Evolutionary conservation across 2,888 invertebrate species (phyloP), one percentile per base, ranked within the genome.

Genomic region (Dichetophora obliterata): DNA sequence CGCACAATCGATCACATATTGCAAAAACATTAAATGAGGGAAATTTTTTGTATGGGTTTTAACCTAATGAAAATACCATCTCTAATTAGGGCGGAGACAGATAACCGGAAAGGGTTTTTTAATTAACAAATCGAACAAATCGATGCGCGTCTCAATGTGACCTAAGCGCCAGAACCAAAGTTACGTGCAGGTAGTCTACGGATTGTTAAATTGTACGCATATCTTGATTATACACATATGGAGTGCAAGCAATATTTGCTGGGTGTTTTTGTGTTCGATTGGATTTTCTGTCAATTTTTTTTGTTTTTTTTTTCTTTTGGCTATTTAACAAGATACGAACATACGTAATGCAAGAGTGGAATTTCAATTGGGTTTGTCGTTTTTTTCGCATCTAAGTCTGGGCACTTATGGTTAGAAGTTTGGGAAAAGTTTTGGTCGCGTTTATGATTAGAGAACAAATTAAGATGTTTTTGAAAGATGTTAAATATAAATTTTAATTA

Each of bases 61-160:
- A 80, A 77, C 84, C 84, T 81, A 84, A 84, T 82, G 83, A 86
- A 86, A 86, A 84, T 85, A 83, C 84, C 83, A 81, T 76, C 81
- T 83, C 81, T 83, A 85, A 85, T 85, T 85, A 85, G 85, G 84
- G 81, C 81, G 82, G 80, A 80, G 78, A 74, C 76, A 79, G 76
- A 63, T 76, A 79, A 84, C 82, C 82, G 83, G 84, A 85, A 85
- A 86, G 84, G 84, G 84, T 82, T 85, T 85, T 85, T 83, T 61
- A 72, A 68, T 50, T 31, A 2, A 37, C 3, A 34, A 50, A 31
- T 14, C n/a, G 14, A 8, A 22, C 19, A 19, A 19, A 19, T 19
- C 19, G 19, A 22, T 22, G 19, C 54, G n/a, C 54, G 54, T 19
- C 54, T 14, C 8, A 31, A 27, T n/a, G 34, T 31, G 24, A 82